Evolutionary conservation across 1,140 invertebrate genomes (phyloP), one percentile per base, ranked within the genome.

Genomic region (Pomacea maculata): DNA sequence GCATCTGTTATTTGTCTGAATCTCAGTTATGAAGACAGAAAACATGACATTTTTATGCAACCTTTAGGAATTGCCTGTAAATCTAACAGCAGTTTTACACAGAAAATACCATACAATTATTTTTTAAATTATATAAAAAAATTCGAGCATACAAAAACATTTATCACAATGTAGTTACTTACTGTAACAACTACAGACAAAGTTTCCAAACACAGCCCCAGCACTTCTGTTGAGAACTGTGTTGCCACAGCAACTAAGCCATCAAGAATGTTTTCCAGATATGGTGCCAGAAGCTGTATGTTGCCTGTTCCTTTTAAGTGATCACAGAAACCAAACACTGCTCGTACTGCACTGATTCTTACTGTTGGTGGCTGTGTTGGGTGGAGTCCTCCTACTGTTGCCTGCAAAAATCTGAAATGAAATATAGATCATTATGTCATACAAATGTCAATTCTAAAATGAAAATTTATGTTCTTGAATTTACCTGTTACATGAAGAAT

Each of bases 161-260:
- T n/a, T n/a, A 74, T 14, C 25, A 54, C 25, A n/a, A 71, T 21
- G n/a, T 68, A 9, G n/a, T n/a, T 17, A 90, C 92, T 92, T 91
- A 95, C 94, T 83, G 93, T 91, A n/a, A 95, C 88, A 78, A 96
- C 92, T 67, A 93, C 91, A 34, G 93, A 92, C 55, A 96, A 90
- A 0, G 95, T 93, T 87, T 96, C 94, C 89, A 96, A 91, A 15
- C 94, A 93, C 1, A 95, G 85, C 3, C 93, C 92, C 6, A 96
- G 86, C n/a, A 95, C 93, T 83, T 94, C 93, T 45, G 93, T 91
- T 54, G 93, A 93, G 78, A 92, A 93, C 85, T 93, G 91, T 29
- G 90, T 90, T 52, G 92, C 92, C 80, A 94, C 89, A 70, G 89
- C 86, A 21, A 94, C 84, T 1, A 94, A 86, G 17, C 92, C 92